These are phyloP conservation scores for Oryzias dopingdopingensis DNA, from an alignment of 2,797 vertebrate genomes.

Conservation along the genomic window DNA sequence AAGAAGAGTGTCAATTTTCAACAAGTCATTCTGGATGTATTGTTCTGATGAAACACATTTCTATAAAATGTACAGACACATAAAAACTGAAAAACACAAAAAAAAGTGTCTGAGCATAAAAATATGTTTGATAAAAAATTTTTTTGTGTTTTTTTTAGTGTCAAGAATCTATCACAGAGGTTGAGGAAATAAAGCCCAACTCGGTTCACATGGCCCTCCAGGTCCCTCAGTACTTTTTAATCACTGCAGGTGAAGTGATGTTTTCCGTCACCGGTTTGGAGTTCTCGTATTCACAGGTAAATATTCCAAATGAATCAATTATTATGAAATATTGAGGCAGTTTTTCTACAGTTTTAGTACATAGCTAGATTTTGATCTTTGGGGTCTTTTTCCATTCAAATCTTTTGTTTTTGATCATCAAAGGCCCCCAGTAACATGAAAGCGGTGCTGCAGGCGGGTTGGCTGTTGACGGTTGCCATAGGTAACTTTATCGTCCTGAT, in stretches of 20 bases:
- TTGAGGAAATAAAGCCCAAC: constrained; percentile 85
- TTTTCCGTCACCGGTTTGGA: constrained; percentile 94
- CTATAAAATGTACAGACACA: not conserved
- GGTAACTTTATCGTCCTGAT: constrained; percentile 96
- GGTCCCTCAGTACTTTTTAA: constrained; percentile 95
- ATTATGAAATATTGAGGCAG: not conserved
- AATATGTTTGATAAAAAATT: not conserved
- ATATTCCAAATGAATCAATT: not conserved
- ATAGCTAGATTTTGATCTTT: not conserved
- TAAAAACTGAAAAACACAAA: not conserved
- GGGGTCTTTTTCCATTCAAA: too few relatives aligned
- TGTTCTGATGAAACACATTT: too few relatives aligned
- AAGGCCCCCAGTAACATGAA: constrained; percentile 98
- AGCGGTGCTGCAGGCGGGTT: constrained; percentile 93
- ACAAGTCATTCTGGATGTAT: too few relatives aligned
- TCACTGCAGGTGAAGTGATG: constrained; percentile 90
- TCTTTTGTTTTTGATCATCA: constrained; percentile 11
- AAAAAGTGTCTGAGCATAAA: not conserved
- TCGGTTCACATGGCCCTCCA: constrained; percentile 89
- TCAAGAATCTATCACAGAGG: constrained; percentile 20
- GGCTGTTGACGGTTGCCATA: constrained; percentile 88
- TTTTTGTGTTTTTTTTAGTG: constrained; percentile 58
- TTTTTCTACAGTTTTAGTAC: not conserved
- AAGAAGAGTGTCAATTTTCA: too few relatives aligned
- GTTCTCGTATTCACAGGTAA: constrained; percentile 97